Conservation (phyloP, 2,888 invertebrate species). For the Phania funesta region DNA sequence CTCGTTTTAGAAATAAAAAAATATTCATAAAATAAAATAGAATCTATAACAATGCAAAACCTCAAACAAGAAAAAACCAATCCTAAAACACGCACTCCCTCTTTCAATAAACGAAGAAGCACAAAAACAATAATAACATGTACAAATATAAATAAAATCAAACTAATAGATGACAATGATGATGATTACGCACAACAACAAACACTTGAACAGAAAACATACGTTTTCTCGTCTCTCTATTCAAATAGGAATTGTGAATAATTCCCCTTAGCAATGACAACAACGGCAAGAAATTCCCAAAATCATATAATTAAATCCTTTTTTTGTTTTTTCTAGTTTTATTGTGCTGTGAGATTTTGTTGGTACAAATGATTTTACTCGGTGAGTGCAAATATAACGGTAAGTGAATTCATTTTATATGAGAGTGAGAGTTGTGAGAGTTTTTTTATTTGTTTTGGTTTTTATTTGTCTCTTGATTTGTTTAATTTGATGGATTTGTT, state of each 20-base stretch:
- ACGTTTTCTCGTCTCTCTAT: slow-evolving; percentile 36
- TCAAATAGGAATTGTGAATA: slow-evolving; percentile 6
- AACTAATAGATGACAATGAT: slow-evolving; percentile 39
- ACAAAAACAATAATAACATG: slow-evolving; percentile 13
- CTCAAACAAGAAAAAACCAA: slow-evolving; percentile 24
- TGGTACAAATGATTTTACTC: slow-evolving; percentile 26
- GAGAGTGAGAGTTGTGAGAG: not conserved
- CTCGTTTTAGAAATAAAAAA: slow-evolving; percentile 63
- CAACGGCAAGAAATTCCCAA: slow-evolving; percentile 70
- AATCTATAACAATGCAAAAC: slow-evolving; percentile 47
- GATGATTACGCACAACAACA: slow-evolving; percentile 46
- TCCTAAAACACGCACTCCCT: slow-evolving; percentile 26
- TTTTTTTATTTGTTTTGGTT: not conserved
- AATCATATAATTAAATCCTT: slow-evolving; percentile 79
- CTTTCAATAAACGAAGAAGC: not conserved
- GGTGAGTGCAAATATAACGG: not conserved
- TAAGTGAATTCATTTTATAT: not conserved
- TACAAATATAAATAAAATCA: slow-evolving; percentile 31
- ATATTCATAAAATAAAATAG: slow-evolving; percentile 31
- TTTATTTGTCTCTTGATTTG: slow-evolving; percentile 62
- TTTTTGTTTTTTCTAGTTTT: slow-evolving; percentile 40
- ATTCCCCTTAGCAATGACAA: slow-evolving; percentile 21
- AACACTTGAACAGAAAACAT: slow-evolving; percentile 61
- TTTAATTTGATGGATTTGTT: slow-evolving; percentile 77
- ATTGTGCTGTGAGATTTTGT: slow-evolving; percentile 19